Conservation (phyloP, 2,797 vertebrate genomes). For the Discoglossus pictus region DNA sequence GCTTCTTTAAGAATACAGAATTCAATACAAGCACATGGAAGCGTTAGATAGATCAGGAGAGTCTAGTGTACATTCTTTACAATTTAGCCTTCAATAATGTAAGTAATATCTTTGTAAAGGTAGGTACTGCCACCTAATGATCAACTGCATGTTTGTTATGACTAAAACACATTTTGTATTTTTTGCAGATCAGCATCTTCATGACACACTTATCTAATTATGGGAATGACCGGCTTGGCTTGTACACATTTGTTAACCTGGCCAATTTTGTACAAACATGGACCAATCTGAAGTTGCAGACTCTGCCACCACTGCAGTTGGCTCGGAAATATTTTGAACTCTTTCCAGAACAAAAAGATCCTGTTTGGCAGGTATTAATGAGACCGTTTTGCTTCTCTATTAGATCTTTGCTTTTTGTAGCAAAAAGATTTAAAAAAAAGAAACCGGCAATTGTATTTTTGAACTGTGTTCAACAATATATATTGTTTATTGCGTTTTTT, state of each 20-base stretch:
- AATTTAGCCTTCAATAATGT: too few relatives aligned
- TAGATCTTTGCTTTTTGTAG: too few relatives aligned
- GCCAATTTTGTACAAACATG: constrained; percentile 88
- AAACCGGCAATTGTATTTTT: neutral
- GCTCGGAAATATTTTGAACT: constrained; percentile 93
- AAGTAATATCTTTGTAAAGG: too few relatives aligned
- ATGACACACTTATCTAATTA: constrained; percentile 98
- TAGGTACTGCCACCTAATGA: constrained; percentile 43
- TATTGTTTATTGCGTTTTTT: too few relatives aligned
- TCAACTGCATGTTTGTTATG: neutral
- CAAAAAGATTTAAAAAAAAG: too few relatives aligned
- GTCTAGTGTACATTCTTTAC: too few relatives aligned
- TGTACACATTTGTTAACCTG: constrained; percentile 92
- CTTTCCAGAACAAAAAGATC: constrained; percentile 91
- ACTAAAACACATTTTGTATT: constrained; percentile 39
- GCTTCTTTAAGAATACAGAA: too few relatives aligned
- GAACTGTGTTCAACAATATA: neutral
- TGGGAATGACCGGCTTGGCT: constrained; percentile 91
- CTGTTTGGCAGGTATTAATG: constrained; percentile 90
- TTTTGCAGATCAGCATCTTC: constrained; percentile 92
- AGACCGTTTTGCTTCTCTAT: too few relatives aligned
- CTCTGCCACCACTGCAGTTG: constrained; percentile 85
- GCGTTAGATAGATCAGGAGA: too few relatives aligned
- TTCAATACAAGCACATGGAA: neutral
- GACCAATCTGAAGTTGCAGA: constrained; percentile 87